Conservation (phyloP, 2,888 invertebrate species). For the Pollenia griseotomentosa region DNA sequence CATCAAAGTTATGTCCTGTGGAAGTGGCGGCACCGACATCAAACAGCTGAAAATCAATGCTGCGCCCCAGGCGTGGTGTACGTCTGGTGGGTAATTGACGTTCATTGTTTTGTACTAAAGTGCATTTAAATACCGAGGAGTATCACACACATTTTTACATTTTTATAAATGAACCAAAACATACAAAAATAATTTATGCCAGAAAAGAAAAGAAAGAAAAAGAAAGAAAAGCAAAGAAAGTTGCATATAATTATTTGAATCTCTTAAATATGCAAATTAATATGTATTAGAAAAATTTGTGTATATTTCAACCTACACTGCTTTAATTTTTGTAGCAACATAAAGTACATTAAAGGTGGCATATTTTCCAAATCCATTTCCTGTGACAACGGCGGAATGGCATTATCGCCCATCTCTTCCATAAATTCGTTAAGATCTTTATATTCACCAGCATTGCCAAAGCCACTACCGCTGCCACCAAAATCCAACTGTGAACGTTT, state of each 20-base stretch:
- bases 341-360: constrained; percentile 80
- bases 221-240: not conserved
- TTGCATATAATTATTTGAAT: constrained; percentile 34
- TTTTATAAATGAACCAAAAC: not conserved
- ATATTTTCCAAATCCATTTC: constrained; percentile 81
- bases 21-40: constrained; percentile 51
- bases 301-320: constrained; percentile 77
- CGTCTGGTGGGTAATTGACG: constrained; percentile 77
- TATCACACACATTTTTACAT: no score
- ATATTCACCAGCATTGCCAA: constrained; percentile 69
- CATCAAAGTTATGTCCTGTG: constrained; percentile 55
- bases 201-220: constrained; percentile 39
- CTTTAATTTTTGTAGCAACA: constrained; percentile 80
- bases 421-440: constrained; percentile 79
- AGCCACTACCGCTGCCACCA: constrained; percentile 71
- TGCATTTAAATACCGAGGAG: not conserved
- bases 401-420: constrained; percentile 80
- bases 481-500: constrained; percentile 79
- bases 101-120: constrained; percentile 80
- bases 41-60: constrained; percentile 82
- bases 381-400: constrained; percentile 73
- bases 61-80: constrained; percentile 85
- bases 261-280: constrained; percentile 45
- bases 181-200: constrained; percentile 17
- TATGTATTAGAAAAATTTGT: constrained; percentile 40